Percentiles rank a stretch among this genome's conserved stretches.
Conservation (phyloP, 2,113 vertebrate genomes). For the Notothenia coriiceps region DNA sequence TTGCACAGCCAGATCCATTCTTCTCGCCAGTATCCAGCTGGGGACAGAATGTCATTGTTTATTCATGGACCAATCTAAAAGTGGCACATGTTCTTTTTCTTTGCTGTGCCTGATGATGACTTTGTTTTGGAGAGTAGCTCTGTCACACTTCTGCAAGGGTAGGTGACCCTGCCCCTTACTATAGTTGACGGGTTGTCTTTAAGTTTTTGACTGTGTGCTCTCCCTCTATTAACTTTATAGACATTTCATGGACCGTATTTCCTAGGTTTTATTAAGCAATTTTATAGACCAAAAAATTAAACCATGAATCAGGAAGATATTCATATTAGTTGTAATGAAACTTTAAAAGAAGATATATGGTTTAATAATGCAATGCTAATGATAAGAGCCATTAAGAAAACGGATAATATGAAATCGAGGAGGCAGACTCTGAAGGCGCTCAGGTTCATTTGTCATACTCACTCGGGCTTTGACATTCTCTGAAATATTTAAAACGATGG, state of each 20-base stretch:
- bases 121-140: slow-evolving; percentile 27
- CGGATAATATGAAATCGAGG: not conserved
- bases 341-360: not conserved
- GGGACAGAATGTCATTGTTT: slow-evolving; percentile 66
- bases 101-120: slow-evolving; percentile 10
- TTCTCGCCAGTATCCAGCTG: slow-evolving; percentile 49
- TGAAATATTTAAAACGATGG: not conserved
- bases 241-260: not conserved
- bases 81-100: slow-evolving; percentile 24
- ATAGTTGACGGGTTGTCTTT: not conserved
- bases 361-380: not conserved
- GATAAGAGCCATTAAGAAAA: not conserved
- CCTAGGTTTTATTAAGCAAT: not conserved
- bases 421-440: not conserved
- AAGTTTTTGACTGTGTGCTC: not conserved
- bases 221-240: not conserved
- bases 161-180: not conserved
- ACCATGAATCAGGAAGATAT: not conserved
- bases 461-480: not conserved
- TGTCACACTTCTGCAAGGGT: not conserved
- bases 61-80: slow-evolving; percentile 62
- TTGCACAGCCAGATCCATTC: slow-evolving; percentile 46
- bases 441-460: not conserved
- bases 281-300: not conserved
- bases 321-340: not conserved